Evolutionary conservation across 2,797 vertebrate genomes (phyloP).

Genomic region (Allobates femoralis): DNA sequence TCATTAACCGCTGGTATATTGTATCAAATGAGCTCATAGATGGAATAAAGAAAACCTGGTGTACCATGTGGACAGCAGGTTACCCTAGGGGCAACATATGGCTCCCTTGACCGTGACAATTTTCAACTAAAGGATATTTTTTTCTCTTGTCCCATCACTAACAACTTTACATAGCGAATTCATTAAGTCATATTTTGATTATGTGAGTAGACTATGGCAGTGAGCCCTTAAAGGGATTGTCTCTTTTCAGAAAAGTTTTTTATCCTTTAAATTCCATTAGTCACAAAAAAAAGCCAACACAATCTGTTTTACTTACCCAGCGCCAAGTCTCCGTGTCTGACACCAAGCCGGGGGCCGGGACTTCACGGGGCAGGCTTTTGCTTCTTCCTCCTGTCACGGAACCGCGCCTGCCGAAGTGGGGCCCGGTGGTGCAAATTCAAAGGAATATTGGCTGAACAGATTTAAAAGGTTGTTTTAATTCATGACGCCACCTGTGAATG

Average conservation of each 20-base stretch:
- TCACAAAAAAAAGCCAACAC: too few species aligned
- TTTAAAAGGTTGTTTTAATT: too few species aligned
- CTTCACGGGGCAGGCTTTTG: too few species aligned
- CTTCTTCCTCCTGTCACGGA: too few species aligned
- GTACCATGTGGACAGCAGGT: constrained; percentile 5
- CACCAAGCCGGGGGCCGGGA: too few species aligned
- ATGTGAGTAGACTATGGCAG: background rate
- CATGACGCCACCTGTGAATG: too few species aligned
- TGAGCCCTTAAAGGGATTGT: background rate
- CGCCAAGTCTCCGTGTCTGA: too few species aligned
- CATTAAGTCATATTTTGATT: background rate
- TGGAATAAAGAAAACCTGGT: constrained; percentile 15
- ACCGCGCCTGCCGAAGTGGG: too few species aligned
- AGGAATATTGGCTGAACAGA: too few species aligned
- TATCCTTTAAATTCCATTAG: too few species aligned
- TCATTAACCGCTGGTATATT: constrained; percentile 12
- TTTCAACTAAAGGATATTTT: background rate
- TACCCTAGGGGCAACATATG: constrained; percentile 25
- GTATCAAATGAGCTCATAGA: constrained; percentile 16
- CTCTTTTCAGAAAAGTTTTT: background rate
- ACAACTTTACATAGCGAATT: background rate
- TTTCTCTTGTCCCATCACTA: background rate
- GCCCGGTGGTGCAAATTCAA: too few species aligned
- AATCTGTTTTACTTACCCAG: too few species aligned
- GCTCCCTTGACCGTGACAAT: constrained; percentile 12